These are phyloP conservation scores for Pycnonotus jocosus DNA, from an alignment of 2,113 vertebrate species.

Conservation along the genomic window DNA sequence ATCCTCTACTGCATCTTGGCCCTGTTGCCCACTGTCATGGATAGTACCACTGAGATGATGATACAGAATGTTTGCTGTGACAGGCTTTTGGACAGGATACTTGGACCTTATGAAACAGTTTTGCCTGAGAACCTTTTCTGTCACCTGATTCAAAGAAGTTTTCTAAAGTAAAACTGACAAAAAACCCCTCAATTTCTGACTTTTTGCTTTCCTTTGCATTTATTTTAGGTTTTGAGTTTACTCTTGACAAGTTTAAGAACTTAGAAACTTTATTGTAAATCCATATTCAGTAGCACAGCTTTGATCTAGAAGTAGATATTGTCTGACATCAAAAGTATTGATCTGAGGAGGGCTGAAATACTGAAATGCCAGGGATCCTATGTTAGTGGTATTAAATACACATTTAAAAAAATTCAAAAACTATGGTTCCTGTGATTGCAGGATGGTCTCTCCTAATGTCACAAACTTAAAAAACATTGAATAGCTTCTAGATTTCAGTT, in stretches of 20 bases:
- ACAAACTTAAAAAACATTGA: neutral
- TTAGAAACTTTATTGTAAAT: neutral
- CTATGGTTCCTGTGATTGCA: neutral
- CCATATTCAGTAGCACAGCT: neutral
- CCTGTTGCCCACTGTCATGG: neutral
- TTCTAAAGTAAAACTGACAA: neutral
- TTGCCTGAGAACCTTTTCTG: neutral
- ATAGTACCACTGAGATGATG: neutral
- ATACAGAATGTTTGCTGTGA: neutral
- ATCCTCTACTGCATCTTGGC: neutral
- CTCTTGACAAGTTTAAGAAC: neutral
- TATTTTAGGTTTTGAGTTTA: neutral
- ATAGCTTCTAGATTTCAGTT: neutral
- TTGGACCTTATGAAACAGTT: neutral
- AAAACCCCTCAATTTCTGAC: neutral
- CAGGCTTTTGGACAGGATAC: neutral
- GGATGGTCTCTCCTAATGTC: neutral
- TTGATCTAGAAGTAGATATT: slow-evolving; percentile 11
- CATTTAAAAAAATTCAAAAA: neutral
- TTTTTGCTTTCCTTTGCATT: neutral
- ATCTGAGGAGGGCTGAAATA: slow-evolving; percentile 1
- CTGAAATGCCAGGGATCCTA: neutral
- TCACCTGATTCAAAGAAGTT: neutral
- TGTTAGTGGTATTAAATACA: neutral
- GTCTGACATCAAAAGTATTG: slow-evolving; percentile 1